Base-by-base conservation (phyloP, 1,140 invertebrate genomes). In the Meteorus sp. region DNA sequence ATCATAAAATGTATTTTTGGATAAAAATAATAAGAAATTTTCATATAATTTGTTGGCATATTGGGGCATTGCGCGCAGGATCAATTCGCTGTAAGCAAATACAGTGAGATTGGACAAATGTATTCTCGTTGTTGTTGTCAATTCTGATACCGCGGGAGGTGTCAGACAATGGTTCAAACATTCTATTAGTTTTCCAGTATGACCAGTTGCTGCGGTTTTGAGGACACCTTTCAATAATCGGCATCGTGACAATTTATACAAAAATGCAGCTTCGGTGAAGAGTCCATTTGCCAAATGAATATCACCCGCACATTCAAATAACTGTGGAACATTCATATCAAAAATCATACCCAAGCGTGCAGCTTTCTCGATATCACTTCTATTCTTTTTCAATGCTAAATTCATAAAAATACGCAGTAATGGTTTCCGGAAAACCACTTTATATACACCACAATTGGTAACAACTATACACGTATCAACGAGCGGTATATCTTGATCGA, bases 251-350 rank as follows among this genome's bases (percentile, higher is more conserved):
- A 89, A 78, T 75, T 88, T 88, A 72, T 90, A 92, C 1, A 91
- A 80, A 56, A 86, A 78, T 58, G 89, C 79, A 1, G 89, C 89
- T 69, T 84, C 84, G 39, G 84, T 79, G 65, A 87, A 86, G 53
- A 85, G 81, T 33, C 85, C 83, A 50, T 85, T 83, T 3, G 82
- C 77, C 47, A 92, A 75, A 62, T 88, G 79, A 65, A 86, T 81
- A 75, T 91, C 89, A 17, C 88, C 89, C 19, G 88, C 88, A 67
- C 82, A 79, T 79, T 91, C 89, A 56, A 91, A 83, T 41, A 91
- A 78, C 54, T 85, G 82, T 66, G 88, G 85, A 9, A 87, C 77
- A 71, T 89, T 87, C 4, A 92, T 75, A 67, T 84, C 85, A 67
- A 89, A 89, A 3, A 85, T 72, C 23, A 77, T 61, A 11, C 82